Conservation (phyloP, 2,888 invertebrate genomes). For the Uloborus plumipes region DNA sequence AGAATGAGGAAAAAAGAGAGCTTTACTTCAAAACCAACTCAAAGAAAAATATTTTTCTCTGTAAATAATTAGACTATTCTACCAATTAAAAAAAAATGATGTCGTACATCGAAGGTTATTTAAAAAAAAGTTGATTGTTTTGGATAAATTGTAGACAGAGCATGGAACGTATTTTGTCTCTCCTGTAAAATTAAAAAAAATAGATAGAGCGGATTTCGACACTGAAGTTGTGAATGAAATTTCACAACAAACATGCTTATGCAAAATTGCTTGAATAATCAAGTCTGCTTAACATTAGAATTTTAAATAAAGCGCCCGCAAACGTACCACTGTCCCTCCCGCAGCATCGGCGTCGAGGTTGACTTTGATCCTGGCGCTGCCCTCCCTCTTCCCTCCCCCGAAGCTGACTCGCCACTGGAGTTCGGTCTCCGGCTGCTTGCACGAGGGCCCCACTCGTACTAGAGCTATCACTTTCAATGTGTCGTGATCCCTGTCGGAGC, state of each 20-base stretch:
- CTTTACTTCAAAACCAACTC: no score
- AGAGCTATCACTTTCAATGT: constrained; percentile 35
- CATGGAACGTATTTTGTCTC: no score
- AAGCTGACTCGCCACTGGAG: constrained; percentile 47
- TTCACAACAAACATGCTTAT: not conserved
- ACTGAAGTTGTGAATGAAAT: no score
- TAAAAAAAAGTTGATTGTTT: no score
- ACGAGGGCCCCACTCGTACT: constrained; percentile 49
- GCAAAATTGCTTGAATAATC: not conserved
- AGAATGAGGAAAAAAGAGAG: no score
- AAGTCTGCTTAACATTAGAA: not conserved
- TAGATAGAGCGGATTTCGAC: no score
- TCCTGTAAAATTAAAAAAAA: no score
- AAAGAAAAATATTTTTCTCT: no score
- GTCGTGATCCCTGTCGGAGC: constrained; percentile 39
- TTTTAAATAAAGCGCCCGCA: not conserved
- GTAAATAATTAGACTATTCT: no score
- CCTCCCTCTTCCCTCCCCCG: constrained; percentile 36
- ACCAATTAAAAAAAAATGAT: no score
- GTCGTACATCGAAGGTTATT: no score
- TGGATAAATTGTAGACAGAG: no score
- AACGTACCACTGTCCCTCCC: constrained; percentile 44
- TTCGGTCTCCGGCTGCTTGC: constrained; percentile 32
- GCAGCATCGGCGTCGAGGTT: constrained; percentile 36
- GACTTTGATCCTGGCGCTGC: constrained; percentile 32